phyloP scores from a whole-genome alignment of 2,888 invertebrate species.

The Trichopria drosophilae region DNA sequence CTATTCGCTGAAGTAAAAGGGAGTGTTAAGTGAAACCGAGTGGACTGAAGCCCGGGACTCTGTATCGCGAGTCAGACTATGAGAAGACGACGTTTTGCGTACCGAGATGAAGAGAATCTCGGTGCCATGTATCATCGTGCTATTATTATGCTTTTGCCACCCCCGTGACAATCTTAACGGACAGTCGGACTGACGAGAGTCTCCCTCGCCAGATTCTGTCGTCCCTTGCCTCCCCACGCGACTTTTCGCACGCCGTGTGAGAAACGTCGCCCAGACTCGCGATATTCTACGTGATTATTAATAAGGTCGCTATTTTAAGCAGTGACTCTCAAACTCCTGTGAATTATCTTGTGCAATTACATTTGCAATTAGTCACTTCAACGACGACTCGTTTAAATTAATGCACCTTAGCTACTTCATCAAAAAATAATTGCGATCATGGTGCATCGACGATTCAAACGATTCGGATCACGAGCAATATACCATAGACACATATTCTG shows the following conservation, averaged over 20 bases:
- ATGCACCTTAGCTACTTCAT: too few relatives aligned
- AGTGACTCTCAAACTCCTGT: slow-evolving; percentile 36
- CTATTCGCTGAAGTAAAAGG: too few relatives aligned
- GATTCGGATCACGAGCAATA: too few relatives aligned
- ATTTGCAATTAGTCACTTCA: slow-evolving; percentile 26
- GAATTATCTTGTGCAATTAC: slow-evolving; percentile 25
- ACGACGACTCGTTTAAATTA: slow-evolving; percentile 23
- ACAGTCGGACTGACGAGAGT: slow-evolving; percentile 20
- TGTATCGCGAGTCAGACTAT: neutral
- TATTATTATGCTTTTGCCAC: slow-evolving; percentile 49
- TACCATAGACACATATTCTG: too few relatives aligned
- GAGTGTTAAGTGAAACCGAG: too few relatives aligned
- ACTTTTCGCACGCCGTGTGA: slow-evolving; percentile 3
- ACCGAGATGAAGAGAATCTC: slow-evolving; percentile 17
- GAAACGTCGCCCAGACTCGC: slow-evolving; percentile 22
- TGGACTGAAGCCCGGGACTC: too few relatives aligned
- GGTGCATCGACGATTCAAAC: too few relatives aligned
- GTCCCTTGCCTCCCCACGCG: slow-evolving; percentile 2
- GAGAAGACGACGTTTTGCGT: slow-evolving; percentile 5
- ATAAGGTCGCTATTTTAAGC: slow-evolving; percentile 32
- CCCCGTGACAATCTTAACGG: slow-evolving; percentile 37
- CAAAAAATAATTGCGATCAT: too few relatives aligned
- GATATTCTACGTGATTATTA: slow-evolving; percentile 46
- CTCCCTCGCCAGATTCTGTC: neutral
- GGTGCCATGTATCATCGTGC: slow-evolving; percentile 43